These are phyloP conservation scores for Rissa tridactyla DNA, from an alignment of 2,113 vertebrate species.

Conservation along the genomic window DNA sequence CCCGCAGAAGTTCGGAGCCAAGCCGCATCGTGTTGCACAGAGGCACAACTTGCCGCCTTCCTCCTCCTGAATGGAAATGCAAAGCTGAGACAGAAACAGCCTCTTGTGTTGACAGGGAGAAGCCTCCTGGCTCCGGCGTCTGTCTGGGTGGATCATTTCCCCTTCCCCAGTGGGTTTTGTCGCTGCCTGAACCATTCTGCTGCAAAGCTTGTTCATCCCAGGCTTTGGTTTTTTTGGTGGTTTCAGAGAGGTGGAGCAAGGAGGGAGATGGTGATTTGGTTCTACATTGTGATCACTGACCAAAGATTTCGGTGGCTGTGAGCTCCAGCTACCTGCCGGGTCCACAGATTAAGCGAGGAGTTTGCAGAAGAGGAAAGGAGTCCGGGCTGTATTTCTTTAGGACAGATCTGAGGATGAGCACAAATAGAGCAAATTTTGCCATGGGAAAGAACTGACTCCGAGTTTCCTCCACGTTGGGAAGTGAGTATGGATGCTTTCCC, in stretches of 20 bases:
- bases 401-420: background rate
- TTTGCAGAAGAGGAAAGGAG: background rate
- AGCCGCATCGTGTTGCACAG: background rate
- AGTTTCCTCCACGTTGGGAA: accelerated
- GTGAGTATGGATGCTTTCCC: background rate
- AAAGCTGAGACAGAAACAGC: background rate
- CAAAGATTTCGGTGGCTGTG: background rate
- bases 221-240: background rate
- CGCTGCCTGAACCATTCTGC: background rate
- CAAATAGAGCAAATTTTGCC: background rate
- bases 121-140: background rate
- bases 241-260: background rate
- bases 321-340: background rate
- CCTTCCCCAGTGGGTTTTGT: background rate
- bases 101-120: background rate
- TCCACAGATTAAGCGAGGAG: background rate
- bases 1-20: background rate
- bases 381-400: background rate
- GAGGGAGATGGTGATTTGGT: background rate
- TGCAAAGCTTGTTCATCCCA: background rate
- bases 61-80: background rate
- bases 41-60: background rate
- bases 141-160: background rate
- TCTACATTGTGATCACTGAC: accelerated
- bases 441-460: background rate